Evolutionary conservation across 2,113 vertebrate species (phyloP).

Genomic region (Cyprinodon variegatus): DNA sequence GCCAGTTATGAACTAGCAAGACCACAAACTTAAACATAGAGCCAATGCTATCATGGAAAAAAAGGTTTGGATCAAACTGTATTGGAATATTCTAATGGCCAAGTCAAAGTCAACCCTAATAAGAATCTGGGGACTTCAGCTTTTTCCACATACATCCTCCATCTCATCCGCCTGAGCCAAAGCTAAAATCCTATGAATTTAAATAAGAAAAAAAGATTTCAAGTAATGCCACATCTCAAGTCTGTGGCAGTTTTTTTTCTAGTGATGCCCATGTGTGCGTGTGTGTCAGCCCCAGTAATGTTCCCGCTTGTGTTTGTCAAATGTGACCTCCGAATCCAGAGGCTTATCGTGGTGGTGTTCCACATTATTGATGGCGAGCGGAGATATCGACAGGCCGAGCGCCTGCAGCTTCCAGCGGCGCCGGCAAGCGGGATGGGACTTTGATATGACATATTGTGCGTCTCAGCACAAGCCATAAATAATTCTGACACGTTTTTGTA

Average conservation of each 20-base stretch:
- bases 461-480: constrained; percentile 99
- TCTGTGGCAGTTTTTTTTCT: constrained; percentile 37
- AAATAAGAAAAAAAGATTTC: background rate
- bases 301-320: constrained; percentile 53
- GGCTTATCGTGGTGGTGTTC: constrained; percentile 89
- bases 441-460: constrained; percentile 99
- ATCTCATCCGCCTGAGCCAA: background rate
- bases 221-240: constrained; percentile 28
- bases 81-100: too few species aligned
- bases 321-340: constrained; percentile 87
- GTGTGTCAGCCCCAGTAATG: constrained; percentile 26
- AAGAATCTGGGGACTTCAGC: too few species aligned
- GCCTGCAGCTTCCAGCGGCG: constrained; percentile 77
- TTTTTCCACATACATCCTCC: too few species aligned
- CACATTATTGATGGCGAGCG: constrained; percentile 95
- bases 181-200: background rate
- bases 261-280: constrained; percentile 10
- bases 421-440: constrained; percentile 85
- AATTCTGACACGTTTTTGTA: constrained; percentile 99
- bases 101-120: too few species aligned
- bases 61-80: background rate
- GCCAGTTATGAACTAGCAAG: too few species aligned
- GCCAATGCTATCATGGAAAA: background rate
- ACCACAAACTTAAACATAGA: background rate
- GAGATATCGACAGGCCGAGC: constrained; percentile 95